Conservation (phyloP, 2,888 invertebrate species). For the Gisinianus flammeolus region DNA sequence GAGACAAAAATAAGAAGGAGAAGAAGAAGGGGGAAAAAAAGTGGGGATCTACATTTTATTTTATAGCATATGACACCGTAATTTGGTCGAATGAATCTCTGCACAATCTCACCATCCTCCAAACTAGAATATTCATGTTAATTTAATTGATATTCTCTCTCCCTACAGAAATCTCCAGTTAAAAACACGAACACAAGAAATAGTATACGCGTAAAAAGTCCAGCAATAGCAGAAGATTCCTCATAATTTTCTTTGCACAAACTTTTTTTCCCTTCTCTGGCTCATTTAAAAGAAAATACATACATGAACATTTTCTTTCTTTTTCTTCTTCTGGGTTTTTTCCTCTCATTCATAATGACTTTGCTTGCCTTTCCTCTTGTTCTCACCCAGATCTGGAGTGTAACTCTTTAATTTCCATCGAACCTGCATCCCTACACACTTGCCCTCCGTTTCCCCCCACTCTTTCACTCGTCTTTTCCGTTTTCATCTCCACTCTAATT, state of each 20-base stretch:
- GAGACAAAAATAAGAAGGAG: neutral
- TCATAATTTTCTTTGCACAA: too few relatives aligned
- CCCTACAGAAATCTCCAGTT: neutral
- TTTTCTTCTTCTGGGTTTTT: neutral
- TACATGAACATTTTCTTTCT: neutral
- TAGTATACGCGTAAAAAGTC: neutral
- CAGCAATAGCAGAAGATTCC: too few relatives aligned
- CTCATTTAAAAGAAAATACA: neutral
- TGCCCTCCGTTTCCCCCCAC: neutral
- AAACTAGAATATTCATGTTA: slow-evolving; percentile 27
- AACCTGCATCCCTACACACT: neutral
- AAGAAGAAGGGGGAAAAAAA: neutral
- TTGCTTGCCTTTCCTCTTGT: neutral
- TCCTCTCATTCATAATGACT: neutral
- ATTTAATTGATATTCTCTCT: slow-evolving; percentile 25
- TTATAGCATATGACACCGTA: slow-evolving; percentile 20
- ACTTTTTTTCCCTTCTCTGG: too few relatives aligned
- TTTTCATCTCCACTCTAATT: slow-evolving; percentile 9
- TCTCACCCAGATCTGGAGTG: neutral
- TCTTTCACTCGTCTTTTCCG: neutral
- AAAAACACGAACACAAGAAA: neutral
- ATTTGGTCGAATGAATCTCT: slow-evolving; percentile 17
- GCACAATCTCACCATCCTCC: slow-evolving; percentile 8
- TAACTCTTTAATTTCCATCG: neutral
- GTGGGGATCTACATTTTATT: neutral